Evolutionary conservation across 2,888 invertebrate genomes (phyloP).

Genomic region (Microplitis deprimator): DNA sequence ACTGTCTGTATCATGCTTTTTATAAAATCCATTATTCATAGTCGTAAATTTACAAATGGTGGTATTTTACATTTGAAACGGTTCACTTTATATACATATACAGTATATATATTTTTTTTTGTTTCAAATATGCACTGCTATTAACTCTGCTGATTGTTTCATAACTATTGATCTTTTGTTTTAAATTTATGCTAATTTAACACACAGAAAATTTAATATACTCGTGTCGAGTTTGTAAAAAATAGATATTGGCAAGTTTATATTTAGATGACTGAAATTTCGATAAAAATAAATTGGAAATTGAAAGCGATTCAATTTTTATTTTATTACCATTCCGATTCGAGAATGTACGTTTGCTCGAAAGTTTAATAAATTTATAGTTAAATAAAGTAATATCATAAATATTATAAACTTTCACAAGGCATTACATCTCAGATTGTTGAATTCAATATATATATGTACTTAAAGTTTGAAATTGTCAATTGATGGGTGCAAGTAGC

Average conservation of each 20-base stretch:
- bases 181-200: background rate
- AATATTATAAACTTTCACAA: conserved; percentile 1
- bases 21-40: background rate
- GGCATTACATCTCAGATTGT: background rate
- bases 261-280: background rate
- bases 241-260: background rate
- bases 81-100: background rate
- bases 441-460: background rate
- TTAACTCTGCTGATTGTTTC: background rate
- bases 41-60: background rate
- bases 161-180: background rate
- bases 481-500: conserved; percentile 27
- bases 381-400: background rate
- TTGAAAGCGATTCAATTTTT: background rate
- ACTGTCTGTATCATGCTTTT: background rate
- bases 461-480: background rate
- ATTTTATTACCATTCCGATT: background rate
- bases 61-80: background rate
- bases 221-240: background rate
- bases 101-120: background rate
- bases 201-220: background rate
- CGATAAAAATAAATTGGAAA: background rate
- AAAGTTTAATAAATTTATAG: background rate
- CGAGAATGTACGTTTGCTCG: background rate
- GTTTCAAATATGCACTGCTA: background rate